These are phyloP conservation scores for Zygothrica quintamaculata DNA, from an alignment of 2,888 invertebrate genomes.

Conservation along the genomic window DNA sequence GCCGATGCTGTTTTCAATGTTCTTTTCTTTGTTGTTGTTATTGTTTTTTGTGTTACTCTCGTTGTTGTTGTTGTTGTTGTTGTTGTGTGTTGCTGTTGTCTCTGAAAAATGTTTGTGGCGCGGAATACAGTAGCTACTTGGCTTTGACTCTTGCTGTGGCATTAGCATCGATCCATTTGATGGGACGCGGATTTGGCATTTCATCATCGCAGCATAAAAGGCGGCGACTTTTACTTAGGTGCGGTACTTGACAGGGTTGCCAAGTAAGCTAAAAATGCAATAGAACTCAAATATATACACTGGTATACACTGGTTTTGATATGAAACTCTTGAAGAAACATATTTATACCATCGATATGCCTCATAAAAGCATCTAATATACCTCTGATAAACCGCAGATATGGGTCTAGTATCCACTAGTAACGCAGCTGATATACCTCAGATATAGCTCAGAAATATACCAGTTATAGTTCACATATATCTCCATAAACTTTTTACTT, in stretches of 20 bases:
- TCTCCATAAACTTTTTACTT: too few species aligned
- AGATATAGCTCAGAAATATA: too few species aligned
- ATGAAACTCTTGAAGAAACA: too few species aligned
- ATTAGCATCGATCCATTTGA: conserved; percentile 73
- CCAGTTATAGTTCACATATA: too few species aligned
- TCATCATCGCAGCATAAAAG: conserved; percentile 55
- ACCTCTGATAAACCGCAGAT: too few species aligned
- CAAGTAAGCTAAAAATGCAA: conserved; percentile 18
- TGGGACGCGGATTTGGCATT: conserved; percentile 62
- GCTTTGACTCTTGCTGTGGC: conserved; percentile 21
- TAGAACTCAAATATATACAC: too few species aligned
- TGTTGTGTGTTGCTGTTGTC: neutral
- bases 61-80: neutral
- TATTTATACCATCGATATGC: too few species aligned
- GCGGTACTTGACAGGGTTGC: conserved; percentile 48
- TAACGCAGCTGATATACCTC: too few species aligned
- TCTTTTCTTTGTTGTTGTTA: neutral
- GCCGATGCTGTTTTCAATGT: conserved; percentile 50
- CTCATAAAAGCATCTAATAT: too few species aligned
- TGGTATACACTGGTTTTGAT: too few species aligned
- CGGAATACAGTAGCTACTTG: conserved; percentile 70
- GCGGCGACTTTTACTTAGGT: conserved; percentile 11
- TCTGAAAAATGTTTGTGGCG: conserved; percentile 37
- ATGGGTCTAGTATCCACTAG: too few species aligned
- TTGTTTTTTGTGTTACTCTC: too few species aligned